Evolutionary conservation across 1,140 invertebrate genomes (phyloP).

Genomic region (Pseudomyrmex dendroicus): DNA sequence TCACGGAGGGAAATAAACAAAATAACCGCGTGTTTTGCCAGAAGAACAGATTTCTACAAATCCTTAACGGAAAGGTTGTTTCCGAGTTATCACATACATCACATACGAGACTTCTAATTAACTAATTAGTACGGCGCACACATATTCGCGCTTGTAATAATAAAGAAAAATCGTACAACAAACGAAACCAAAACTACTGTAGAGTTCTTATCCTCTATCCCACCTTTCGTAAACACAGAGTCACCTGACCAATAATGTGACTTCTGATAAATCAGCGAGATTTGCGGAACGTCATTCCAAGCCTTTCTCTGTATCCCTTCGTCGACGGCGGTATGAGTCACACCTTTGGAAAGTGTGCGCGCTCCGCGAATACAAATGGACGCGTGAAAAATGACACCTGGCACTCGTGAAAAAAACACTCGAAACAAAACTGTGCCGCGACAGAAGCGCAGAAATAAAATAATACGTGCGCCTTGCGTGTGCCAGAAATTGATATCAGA

Average conservation of each 20-base stretch:
- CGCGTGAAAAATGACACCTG: background rate
- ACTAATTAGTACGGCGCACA: too few relatives aligned
- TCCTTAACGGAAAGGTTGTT: too few relatives aligned
- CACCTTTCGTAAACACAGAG: background rate
- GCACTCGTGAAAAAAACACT: background rate
- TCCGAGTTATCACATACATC: too few relatives aligned
- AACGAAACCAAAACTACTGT: background rate
- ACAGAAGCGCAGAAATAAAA: background rate
- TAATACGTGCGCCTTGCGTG: background rate
- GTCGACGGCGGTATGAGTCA: conserved; percentile 26
- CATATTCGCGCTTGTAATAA: too few relatives aligned
- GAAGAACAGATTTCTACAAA: too few relatives aligned
- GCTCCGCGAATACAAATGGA: conserved; percentile 9
- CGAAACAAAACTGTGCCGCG: background rate
- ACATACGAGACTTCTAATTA: too few relatives aligned
- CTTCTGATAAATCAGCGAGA: conserved; percentile 15
- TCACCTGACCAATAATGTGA: conserved; percentile 1
- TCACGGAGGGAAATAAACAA: too few relatives aligned
- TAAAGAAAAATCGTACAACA: too few relatives aligned
- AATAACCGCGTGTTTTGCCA: too few relatives aligned
- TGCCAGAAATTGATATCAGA: background rate
- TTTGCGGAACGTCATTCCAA: conserved; percentile 20
- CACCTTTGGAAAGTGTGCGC: conserved; percentile 39
- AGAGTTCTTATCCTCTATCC: background rate
- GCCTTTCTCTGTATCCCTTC: conserved; percentile 1